Percentiles rank a stretch among this genome's conserved stretches.
Conservation (phyloP, 2,113 vertebrate species). For the Limanda limanda region DNA sequence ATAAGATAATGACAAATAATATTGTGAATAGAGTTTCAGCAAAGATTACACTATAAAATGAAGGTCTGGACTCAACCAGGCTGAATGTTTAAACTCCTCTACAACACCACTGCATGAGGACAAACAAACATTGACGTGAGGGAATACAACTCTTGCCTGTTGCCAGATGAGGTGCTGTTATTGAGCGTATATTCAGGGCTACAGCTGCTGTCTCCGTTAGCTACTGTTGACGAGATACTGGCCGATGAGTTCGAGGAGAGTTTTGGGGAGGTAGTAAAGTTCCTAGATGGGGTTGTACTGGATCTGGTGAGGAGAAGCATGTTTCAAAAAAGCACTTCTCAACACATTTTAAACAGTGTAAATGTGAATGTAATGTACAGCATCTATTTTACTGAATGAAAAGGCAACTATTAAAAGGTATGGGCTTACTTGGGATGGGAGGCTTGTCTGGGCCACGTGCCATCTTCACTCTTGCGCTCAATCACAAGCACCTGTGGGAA, state of each 20-base stretch:
- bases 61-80: no score
- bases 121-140: background rate
- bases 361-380: background rate
- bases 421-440: constrained; percentile 88
- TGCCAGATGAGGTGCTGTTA: constrained; percentile 89
- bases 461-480: constrained; percentile 96
- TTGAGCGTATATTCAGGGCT: constrained; percentile 89
- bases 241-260: constrained; percentile 90
- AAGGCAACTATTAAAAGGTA: background rate
- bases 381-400: background rate
- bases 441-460: constrained; percentile 93
- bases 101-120: background rate
- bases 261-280: constrained; percentile 95
- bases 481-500: constrained; percentile 91
- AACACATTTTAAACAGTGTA: background rate
- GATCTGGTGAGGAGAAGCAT: constrained; percentile 83
- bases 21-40: no score
- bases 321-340: constrained; percentile 3
- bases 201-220: constrained; percentile 92
- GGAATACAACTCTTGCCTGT: constrained; percentile 69
- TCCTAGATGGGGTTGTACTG: constrained; percentile 91
- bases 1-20: no score
- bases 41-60: no score
- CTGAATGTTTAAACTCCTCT: background rate
- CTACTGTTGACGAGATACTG: constrained; percentile 89